Percentiles rank a stretch among this genome's conserved stretches.
Conservation (phyloP, 2,797 vertebrate species). For the Gallinago nigripennis region DNA sequence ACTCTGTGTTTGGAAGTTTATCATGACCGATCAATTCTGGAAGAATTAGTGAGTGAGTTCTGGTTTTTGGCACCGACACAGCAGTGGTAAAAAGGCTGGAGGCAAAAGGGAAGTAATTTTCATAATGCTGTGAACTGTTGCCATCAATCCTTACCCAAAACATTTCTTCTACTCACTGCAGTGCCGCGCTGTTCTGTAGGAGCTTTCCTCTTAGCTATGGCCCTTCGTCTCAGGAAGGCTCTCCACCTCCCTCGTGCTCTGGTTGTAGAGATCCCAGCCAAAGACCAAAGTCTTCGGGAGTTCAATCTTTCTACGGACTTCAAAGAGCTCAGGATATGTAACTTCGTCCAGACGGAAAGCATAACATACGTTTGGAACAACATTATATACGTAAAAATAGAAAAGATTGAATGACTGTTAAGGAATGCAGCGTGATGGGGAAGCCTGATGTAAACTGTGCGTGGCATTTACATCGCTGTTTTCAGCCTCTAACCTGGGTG, state of each 20-base stretch:
- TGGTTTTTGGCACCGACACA: constrained; percentile 58
- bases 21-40: constrained; percentile 60
- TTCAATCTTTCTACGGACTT: constrained; percentile 1
- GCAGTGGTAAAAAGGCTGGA: constrained; percentile 54
- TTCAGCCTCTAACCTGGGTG: neutral
- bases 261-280: constrained; percentile 2
- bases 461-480: neutral
- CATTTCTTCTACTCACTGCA: constrained; percentile 14
- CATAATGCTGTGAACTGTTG: constrained; percentile 58
- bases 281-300: constrained; percentile 12
- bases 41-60: constrained; percentile 53
- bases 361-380: neutral
- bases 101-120: constrained; percentile 66
- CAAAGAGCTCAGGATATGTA: constrained; percentile 5
- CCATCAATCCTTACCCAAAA: constrained; percentile 57
- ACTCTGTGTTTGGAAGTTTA: constrained; percentile 55
- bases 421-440: neutral
- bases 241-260: neutral
- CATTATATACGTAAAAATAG: neutral
- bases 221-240: neutral
- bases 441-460: neutral
- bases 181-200: neutral
- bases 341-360: constrained; percentile 25
- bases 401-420: neutral
- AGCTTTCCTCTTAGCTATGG: neutral